Evolutionary conservation across 2,888 invertebrate species (phyloP).

Genomic region (Pristionchus arcanus): DNA sequence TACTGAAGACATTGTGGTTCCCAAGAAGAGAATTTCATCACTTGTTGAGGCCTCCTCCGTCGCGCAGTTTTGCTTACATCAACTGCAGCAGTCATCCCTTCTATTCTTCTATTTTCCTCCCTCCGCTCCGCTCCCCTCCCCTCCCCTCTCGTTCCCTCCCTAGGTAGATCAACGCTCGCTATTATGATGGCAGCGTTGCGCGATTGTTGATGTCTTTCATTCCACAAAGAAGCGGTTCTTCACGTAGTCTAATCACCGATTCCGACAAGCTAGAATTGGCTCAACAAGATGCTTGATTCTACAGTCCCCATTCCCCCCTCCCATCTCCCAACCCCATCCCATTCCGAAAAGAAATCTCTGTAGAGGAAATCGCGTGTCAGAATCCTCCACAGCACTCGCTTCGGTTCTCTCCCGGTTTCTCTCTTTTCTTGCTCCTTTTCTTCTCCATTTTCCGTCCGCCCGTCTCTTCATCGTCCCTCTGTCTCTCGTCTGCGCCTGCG

Average conservation of each 20-base stretch:
- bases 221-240: not conserved
- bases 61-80: too few species aligned
- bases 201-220: not conserved
- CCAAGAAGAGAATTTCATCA: too few species aligned
- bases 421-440: not conserved
- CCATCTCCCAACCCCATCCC: too few species aligned
- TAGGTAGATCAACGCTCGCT: not conserved
- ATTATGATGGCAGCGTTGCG: not conserved
- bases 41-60: too few species aligned
- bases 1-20: too few species aligned
- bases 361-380: too few species aligned
- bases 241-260: not conserved
- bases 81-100: not conserved
- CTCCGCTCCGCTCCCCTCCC: not conserved
- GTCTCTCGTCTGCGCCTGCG: not conserved
- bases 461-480: not conserved
- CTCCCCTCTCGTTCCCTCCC: not conserved
- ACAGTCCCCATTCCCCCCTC: too few species aligned
- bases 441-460: not conserved
- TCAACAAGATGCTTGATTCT: not conserved
- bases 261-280: not conserved
- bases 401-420: not conserved
- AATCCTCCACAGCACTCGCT: too few species aligned
- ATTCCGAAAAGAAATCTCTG: too few species aligned
- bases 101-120: not conserved